Conservation (phyloP, 2,888 invertebrate species). For the Melinaea menophilus region DNA sequence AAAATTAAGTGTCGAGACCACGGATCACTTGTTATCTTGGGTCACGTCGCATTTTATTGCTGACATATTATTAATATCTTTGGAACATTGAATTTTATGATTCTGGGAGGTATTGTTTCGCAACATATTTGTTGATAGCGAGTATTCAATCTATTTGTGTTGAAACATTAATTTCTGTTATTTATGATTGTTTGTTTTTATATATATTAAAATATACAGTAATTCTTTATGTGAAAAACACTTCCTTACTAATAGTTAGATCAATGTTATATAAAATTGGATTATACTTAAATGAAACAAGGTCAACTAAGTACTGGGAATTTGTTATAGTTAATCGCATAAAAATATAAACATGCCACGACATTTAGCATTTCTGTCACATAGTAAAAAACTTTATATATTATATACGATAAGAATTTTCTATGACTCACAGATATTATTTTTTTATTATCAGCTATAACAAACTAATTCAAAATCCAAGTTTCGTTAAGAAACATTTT, state of each 20-base stretch:
- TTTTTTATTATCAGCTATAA: too few relatives aligned
- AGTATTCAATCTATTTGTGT: slow-evolving; percentile 17
- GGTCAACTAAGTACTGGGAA: slow-evolving; percentile 10
- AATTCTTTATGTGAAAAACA: too few relatives aligned
- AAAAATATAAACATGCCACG: slow-evolving; percentile 4
- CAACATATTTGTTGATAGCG: slow-evolving; percentile 36
- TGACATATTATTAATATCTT: slow-evolving; percentile 71
- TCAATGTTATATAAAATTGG: slow-evolving; percentile 18
- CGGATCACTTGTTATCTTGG: slow-evolving; percentile 65
- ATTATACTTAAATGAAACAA: slow-evolving; percentile 18
- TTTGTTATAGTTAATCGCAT: slow-evolving; percentile 11
- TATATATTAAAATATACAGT: too few relatives aligned
- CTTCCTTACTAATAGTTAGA: slow-evolving; percentile 8
- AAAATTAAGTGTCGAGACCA: slow-evolving; percentile 71
- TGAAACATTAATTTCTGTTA: slow-evolving; percentile 2
- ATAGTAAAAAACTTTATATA: too few relatives aligned
- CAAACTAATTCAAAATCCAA: too few relatives aligned
- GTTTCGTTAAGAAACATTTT: too few relatives aligned
- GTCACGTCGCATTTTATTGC: slow-evolving; percentile 72
- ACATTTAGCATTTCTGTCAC: slow-evolving; percentile 5
- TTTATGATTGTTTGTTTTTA: not conserved
- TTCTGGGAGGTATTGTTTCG: slow-evolving; percentile 57
- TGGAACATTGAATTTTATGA: slow-evolving; percentile 68
- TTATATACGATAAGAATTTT: too few relatives aligned
- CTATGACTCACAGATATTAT: too few relatives aligned